Evolutionary conservation across 1,140 invertebrate species (phyloP), one percentile per base, ranked within the genome.

Genomic region (Diachasmimorpha longicaudata): DNA sequence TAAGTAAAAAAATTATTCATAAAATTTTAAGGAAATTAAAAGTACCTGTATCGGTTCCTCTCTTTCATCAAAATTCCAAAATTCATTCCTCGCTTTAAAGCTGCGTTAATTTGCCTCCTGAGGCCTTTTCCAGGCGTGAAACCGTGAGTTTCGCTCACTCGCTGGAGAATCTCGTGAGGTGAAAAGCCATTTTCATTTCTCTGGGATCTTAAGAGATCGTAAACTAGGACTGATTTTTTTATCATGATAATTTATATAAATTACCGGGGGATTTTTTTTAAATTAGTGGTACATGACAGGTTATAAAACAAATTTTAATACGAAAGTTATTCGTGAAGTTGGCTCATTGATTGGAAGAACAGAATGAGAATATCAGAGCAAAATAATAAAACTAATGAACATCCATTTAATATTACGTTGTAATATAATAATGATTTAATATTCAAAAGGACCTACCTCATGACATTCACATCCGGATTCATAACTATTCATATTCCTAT

Each of bases 31-130:
- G 1, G 4, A 58, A 58, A 66, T 66, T 66, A 13, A 66, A 25
- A 23, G 58, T 48, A 86, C 85, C 77, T 85, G 69, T 82, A 86
- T 78, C 79, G 83, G 10, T 86, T 84, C 4, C 77, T 78, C 42
- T 74, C 77, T 55, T 79, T 86, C 39, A 74, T 48, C 0, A 87
- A 63, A 70, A 87, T 85, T 6, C 85, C 85, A 68, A 81, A 86
- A 77, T 85, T 78, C 36, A 87, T 37, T 8, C 85, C 85, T 4
- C 82, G 80, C 3, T 80, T 75, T 11, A 87, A 75, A 0, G 85
- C 84, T 6, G 81, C 66, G 9, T 75, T 39, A 52, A 87, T 72
- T 58, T 86, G 80, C 55, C 78, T 79, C 4, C 78, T 77, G n/a
- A 86, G 74, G 6, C 19, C 48, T 31, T 83, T 84, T 0, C 79